Percentiles rank a stretch among this genome's conserved stretches.
Conservation (phyloP, 2,113 vertebrate species). For the Psilopsiagon aurifrons region DNA sequence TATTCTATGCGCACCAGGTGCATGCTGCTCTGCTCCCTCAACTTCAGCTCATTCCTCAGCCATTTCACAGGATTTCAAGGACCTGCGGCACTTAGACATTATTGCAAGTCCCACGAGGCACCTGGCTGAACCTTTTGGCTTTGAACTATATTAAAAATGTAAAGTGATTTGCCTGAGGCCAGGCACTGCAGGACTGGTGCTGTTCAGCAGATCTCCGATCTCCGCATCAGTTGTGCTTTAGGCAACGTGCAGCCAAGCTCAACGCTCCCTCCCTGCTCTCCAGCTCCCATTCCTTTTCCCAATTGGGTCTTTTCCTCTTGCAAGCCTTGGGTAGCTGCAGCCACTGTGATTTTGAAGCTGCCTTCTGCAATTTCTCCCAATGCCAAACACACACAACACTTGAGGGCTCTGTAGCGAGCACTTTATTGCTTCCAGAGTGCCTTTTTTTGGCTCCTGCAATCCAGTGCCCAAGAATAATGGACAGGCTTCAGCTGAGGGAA, state of each 20-base stretch:
- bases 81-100: background rate
- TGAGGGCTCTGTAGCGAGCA: background rate
- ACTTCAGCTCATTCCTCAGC: background rate
- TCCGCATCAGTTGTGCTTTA: accelerated
- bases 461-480: constrained; percentile 33
- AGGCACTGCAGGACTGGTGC: background rate
- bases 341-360: background rate
- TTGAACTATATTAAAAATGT: background rate
- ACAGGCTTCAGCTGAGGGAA: constrained; percentile 51
- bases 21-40: background rate
- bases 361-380: background rate
- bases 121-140: constrained; percentile 19
- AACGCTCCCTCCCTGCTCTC: background rate
- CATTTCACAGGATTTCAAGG: background rate
- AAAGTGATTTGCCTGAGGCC: constrained; percentile 1
- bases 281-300: background rate
- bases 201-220: background rate
- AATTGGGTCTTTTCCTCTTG: background rate
- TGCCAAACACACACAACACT: background rate
- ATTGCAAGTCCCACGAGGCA: background rate
- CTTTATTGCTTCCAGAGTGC: background rate
- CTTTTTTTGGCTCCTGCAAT: constrained; percentile 22
- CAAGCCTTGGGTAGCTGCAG: background rate
- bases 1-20: accelerated
- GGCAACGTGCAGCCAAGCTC: background rate